Conservation (phyloP, 2,888 invertebrate species). For the Dioctria linearis region DNA sequence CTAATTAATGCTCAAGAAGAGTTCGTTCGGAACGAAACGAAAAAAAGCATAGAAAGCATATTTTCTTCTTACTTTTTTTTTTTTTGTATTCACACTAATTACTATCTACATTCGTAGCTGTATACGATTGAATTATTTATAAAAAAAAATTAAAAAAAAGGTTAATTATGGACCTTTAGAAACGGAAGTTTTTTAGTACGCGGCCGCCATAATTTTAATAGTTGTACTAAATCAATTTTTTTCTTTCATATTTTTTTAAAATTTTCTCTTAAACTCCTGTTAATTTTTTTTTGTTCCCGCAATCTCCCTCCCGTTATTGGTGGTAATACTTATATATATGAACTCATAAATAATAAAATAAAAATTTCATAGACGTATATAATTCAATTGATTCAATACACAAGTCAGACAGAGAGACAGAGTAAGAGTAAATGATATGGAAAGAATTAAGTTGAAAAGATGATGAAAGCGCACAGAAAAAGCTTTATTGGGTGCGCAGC, state of each 20-base stretch:
- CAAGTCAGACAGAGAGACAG: too few species aligned
- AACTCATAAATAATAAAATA: conserved; percentile 40
- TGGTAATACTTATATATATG: not conserved
- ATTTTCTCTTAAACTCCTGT: not conserved
- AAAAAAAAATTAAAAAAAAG: not conserved
- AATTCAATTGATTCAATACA: not conserved
- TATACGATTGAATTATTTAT: not conserved
- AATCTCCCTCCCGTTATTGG: not conserved
- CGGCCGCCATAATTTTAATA: not conserved
- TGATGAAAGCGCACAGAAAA: conserved; percentile 3
- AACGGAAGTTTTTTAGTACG: not conserved
- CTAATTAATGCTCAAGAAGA: conserved; percentile 2
- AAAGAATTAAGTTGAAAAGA: not conserved
- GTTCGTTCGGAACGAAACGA: conserved; percentile 12
- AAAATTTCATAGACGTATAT: conserved; percentile 29
- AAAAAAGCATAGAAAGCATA: not conserved
- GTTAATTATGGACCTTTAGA: not conserved
- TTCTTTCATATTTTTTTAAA: not conserved
- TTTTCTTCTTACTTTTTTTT: not conserved
- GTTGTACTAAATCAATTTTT: not conserved
- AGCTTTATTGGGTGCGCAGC: not conserved
- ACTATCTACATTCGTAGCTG: not conserved
- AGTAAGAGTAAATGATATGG: not conserved
- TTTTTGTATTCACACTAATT: not conserved
- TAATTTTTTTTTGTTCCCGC: not conserved